Evolutionary conservation across 2,888 invertebrate species (phyloP).

Genomic region (Malachius bipustulatus): DNA sequence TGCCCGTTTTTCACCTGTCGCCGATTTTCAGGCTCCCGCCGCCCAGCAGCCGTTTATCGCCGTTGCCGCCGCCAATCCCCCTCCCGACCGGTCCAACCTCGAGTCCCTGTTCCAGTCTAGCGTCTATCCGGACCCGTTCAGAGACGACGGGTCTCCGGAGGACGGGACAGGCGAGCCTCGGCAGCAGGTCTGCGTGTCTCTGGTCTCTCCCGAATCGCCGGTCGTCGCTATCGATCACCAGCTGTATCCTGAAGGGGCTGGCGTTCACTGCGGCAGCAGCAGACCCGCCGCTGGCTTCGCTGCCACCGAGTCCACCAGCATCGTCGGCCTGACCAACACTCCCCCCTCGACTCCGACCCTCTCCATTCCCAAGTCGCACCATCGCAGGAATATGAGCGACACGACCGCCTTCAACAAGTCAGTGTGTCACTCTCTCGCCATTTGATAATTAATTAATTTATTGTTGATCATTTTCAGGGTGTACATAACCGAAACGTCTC

Average conservation of each 20-base stretch:
- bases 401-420: constrained; percentile 74
- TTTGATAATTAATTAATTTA: background rate
- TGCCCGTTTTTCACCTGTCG: constrained; percentile 14
- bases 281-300: constrained; percentile 21
- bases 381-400: constrained; percentile 73
- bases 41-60: constrained; percentile 11
- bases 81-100: constrained; percentile 35
- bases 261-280: constrained; percentile 15
- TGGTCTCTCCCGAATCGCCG: constrained; percentile 26
- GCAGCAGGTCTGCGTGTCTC: constrained; percentile 15
- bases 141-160: constrained; percentile 41
- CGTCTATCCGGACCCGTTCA: constrained; percentile 59
- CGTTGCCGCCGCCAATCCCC: constrained; percentile 13
- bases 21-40: constrained; percentile 6
- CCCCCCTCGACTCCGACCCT: constrained; percentile 34
- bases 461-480: constrained; percentile 40
- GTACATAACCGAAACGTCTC: constrained; percentile 61
- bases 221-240: no score
- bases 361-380: constrained; percentile 48
- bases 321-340: constrained; percentile 28
- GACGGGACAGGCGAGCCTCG: background rate
- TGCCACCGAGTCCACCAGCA: constrained; percentile 31
- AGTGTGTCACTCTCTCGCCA: constrained; percentile 25
- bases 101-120: constrained; percentile 54
- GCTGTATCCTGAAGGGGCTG: constrained; percentile 22